Conservation (phyloP, 2,113 vertebrate genomes). For the Anthoscopus minutus region DNA sequence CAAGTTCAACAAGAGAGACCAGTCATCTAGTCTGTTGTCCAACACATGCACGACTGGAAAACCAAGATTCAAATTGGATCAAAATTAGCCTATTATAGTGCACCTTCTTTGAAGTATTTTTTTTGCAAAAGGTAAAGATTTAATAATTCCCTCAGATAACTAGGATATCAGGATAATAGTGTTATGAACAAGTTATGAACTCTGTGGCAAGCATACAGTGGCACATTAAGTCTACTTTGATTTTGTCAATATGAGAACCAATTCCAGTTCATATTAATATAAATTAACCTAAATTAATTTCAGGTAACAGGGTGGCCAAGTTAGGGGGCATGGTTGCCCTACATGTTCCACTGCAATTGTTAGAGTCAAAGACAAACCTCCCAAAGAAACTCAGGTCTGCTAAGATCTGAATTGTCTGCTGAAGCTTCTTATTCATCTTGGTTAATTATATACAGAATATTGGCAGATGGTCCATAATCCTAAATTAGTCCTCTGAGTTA, state of each 20-base stretch:
- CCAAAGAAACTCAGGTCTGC: background rate
- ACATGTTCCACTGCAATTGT: background rate
- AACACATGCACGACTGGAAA: background rate
- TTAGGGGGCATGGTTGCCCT: background rate
- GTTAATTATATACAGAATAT: background rate
- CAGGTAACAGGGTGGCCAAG: fast-evolving
- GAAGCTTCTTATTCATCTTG: background rate
- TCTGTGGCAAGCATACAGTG: background rate
- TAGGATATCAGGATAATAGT: background rate
- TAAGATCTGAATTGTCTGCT: background rate
- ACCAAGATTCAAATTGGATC: background rate
- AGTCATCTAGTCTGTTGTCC: background rate
- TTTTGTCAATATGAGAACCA: background rate
- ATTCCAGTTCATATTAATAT: background rate
- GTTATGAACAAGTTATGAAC: background rate
- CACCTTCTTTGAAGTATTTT: background rate
- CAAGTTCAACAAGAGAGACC: background rate
- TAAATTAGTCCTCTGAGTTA: background rate
- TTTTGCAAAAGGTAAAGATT: background rate
- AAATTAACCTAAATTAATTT: background rate
- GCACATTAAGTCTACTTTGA: background rate
- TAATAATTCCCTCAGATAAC: background rate
- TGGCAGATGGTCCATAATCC: background rate
- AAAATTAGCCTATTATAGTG: background rate
- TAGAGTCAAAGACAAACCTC: background rate